phyloP scores from a whole-genome alignment of 2,113 vertebrate genomes.

The Fulmarus glacialis region DNA sequence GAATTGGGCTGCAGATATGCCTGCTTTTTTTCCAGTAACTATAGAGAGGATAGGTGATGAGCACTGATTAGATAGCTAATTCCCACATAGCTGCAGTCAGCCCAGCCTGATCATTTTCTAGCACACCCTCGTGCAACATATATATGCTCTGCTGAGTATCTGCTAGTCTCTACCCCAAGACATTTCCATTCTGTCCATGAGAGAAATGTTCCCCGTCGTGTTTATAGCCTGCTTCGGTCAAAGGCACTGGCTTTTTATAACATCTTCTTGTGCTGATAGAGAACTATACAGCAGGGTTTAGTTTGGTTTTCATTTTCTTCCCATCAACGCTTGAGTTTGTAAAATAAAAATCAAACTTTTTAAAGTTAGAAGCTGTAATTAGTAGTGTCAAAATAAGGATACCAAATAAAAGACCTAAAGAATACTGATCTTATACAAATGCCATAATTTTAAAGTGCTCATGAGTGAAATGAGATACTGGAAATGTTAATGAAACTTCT shows the following conservation, averaged over 20 bases:
- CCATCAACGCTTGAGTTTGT: neutral
- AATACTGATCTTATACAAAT: constrained; percentile 2
- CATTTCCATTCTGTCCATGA: neutral
- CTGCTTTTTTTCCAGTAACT: neutral
- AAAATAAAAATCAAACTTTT: neutral
- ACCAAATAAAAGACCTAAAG: neutral
- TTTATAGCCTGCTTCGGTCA: neutral
- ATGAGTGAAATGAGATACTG: constrained; percentile 67
- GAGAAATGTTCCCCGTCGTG: neutral
- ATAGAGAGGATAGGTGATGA: neutral
- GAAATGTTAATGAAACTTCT: constrained; percentile 50
- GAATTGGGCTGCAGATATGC: neutral
- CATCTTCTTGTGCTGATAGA: neutral
- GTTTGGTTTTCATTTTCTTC: neutral
- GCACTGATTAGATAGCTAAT: neutral
- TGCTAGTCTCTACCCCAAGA: neutral
- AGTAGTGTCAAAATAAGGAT: neutral
- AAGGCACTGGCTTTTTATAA: neutral
- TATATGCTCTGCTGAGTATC: neutral
- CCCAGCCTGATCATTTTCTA: neutral
- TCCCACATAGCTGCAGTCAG: neutral
- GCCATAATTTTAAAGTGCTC: constrained; percentile 54
- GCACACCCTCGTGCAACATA: neutral
- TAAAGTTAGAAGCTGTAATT: neutral
- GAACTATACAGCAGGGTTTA: neutral